Evolutionary conservation across 2,797 vertebrate genomes (phyloP), one percentile per base, ranked within the genome.

Genomic region (Danio kyathit): DNA sequence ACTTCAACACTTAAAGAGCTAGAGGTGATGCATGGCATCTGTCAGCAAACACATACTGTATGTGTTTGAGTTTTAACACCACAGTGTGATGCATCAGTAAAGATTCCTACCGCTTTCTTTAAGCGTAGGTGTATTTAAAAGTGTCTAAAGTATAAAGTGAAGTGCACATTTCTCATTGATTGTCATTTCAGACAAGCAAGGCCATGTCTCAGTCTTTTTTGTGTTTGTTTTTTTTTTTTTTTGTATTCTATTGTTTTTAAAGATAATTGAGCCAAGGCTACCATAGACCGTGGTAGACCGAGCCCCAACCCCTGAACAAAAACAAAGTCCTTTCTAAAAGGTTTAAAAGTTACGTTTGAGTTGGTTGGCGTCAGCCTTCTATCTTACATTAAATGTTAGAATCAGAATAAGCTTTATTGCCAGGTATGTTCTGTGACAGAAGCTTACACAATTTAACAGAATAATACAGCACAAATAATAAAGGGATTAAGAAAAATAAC

Each of bases 1-100:
- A 17, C 56, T 38, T 60, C 1, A 73, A 59, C 17, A 29, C 54
- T 6, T 29, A 29, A 74, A 74, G 8, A 59, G 17, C 8, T 29
- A 60, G 56, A 29, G 41, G 56, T 60, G 71, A 60, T 74, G 2
- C 56, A 60, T 74, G 19, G 29, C 52, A 70, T 70, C 66, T 57
- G 43, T 60, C 71, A 60, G 19, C 19, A 9, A 60, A 60, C 54
- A n/a, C 19, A 6, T n/a, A 43, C 14, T 70, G 5, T 56, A 72
- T 56, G 40, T 40, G 56, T 51, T 41, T 41, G 6, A 3, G 17
- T 13, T 44, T 72, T 57, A 72, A 57, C 69, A 72, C 52, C 12
- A 43, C 40, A 57, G 70, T 5, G 0, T 0, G 16, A 70, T 17
- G 16, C 70, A 72, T 43, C 40, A 57, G 13, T 57, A 72, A 72